Conservation (phyloP, 2,113 vertebrate genomes). For the Arenaria interpres region DNA sequence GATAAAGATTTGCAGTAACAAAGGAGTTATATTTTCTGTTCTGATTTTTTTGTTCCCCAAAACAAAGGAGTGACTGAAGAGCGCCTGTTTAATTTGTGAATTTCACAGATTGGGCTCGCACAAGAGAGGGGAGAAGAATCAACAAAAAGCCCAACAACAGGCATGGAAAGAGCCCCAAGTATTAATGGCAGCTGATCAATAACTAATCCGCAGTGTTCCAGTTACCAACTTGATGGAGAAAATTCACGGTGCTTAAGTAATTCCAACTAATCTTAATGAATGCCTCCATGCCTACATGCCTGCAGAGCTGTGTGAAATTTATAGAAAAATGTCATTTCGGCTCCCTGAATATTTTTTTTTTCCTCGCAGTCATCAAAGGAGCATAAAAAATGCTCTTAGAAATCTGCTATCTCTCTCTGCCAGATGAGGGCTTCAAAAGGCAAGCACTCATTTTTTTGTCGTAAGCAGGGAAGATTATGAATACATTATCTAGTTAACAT, state of each 20-base stretch:
- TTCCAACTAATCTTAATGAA: slow-evolving; percentile 77
- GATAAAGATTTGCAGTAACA: slow-evolving; percentile 11
- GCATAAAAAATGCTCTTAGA: slow-evolving; percentile 75
- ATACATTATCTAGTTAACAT: slow-evolving; percentile 74
- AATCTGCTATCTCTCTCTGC: slow-evolving; percentile 74
- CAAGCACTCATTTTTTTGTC: slow-evolving; percentile 60
- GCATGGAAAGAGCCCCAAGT: slow-evolving; percentile 68
- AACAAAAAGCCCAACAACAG: slow-evolving; percentile 63
- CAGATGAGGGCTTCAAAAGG: slow-evolving; percentile 75
- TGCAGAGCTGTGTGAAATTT: slow-evolving; percentile 74
- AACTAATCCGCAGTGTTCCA: slow-evolving; percentile 73
- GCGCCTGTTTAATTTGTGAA: slow-evolving; percentile 49
- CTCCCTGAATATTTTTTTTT: slow-evolving; percentile 64
- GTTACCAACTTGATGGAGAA: slow-evolving; percentile 69
- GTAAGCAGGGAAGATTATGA: slow-evolving; percentile 70
- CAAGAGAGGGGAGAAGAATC: slow-evolving; percentile 34
- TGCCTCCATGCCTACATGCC: slow-evolving; percentile 67
- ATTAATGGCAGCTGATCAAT: slow-evolving; percentile 76
- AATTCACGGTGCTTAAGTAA: slow-evolving; percentile 74
- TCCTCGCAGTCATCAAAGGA: slow-evolving; percentile 67
- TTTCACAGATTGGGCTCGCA: slow-evolving; percentile 60
- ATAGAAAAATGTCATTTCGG: slow-evolving; percentile 73
- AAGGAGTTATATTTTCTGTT: slow-evolving; percentile 20
- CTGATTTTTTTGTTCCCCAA: slow-evolving; percentile 24
- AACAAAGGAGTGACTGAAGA: slow-evolving; percentile 61